Conservation (phyloP, 2,888 invertebrate genomes). For the Morpho achilles region DNA sequence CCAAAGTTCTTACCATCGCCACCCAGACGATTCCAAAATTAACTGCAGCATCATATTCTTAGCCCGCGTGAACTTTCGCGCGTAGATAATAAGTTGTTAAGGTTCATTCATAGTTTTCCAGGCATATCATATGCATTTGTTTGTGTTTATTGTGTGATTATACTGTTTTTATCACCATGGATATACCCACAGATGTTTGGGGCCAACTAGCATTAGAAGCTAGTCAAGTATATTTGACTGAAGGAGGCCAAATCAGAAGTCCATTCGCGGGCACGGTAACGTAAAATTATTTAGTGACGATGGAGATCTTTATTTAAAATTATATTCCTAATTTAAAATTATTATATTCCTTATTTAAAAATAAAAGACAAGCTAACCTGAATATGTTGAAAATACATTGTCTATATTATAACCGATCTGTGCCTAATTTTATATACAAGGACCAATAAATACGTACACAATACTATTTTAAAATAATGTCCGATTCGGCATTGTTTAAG, state of each 20-base stretch:
- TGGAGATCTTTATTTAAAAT: too few relatives aligned
- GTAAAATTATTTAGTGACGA: conserved; percentile 2
- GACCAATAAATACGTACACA: too few relatives aligned
- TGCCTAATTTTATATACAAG: too few relatives aligned
- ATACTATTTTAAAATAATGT: too few relatives aligned
- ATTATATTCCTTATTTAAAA: too few relatives aligned
- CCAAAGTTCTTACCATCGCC: conserved; percentile 35
- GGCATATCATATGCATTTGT: conserved; percentile 35
- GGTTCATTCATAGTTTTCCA: conserved; percentile 31
- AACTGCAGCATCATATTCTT: conserved; percentile 63
- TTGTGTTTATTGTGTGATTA: conserved; percentile 35
- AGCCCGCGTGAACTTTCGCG: conserved; percentile 51
- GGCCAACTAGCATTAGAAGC: conserved; percentile 93
- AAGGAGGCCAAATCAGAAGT: conserved; percentile 87
- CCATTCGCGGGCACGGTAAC: conserved; percentile 92
- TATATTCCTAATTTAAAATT: too few relatives aligned
- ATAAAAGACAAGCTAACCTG: too few relatives aligned
- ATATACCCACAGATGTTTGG: conserved; percentile 90
- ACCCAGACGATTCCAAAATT: conserved; percentile 75
- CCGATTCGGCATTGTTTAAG: too few relatives aligned
- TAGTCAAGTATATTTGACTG: conserved; percentile 90
- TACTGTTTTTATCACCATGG: conserved; percentile 62
- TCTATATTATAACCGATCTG: too few relatives aligned
- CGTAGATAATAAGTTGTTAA: conserved; percentile 46
- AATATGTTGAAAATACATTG: too few relatives aligned